These are phyloP conservation scores for Fundulus diaphanus DNA, from an alignment of 2,797 vertebrate species.

Conservation along the genomic window DNA sequence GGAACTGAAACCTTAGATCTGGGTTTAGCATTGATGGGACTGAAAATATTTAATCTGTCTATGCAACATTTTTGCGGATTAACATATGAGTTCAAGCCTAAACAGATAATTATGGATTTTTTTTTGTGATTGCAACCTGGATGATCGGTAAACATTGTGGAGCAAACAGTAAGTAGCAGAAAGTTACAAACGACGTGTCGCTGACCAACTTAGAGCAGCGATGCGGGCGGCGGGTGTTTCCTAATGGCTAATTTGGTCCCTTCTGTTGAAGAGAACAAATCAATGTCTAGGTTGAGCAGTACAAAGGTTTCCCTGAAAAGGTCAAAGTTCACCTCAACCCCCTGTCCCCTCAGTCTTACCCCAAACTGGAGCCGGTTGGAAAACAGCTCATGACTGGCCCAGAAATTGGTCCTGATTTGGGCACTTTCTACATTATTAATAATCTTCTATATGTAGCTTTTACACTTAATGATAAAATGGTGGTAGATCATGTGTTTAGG, in stretches of 20 bases:
- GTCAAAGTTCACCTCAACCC: conserved; percentile 82
- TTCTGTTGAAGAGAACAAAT: conserved; percentile 82
- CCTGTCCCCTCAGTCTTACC: conserved; percentile 71
- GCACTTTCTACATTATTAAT: conserved; percentile 7
- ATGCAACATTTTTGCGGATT: background rate
- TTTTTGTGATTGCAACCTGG: conserved; percentile 3
- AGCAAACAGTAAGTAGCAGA: background rate
- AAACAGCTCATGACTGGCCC: conserved; percentile 38
- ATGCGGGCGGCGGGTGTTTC: conserved; percentile 61
- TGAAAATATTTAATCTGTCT: conserved; percentile 11
- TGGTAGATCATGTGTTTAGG: background rate
- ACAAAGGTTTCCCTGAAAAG: conserved; percentile 86
- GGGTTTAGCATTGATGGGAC: background rate
- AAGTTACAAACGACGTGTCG: conserved; percentile 26
- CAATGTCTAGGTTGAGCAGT: conserved; percentile 85
- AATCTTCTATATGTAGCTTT: background rate
- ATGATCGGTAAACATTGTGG: conserved; percentile 2
- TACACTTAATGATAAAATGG: background rate
- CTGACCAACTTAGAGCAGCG: conserved; percentile 25
- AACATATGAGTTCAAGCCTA: background rate
- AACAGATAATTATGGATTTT: conserved; percentile 11
- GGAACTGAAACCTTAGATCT: background rate
- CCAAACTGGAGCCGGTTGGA: conserved; percentile 62
- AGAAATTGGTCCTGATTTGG: conserved; percentile 14
- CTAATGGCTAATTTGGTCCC: conserved; percentile 74